Evolutionary conservation across 2,113 vertebrate genomes (phyloP).

Genomic region (Calyptomena viridis): DNA sequence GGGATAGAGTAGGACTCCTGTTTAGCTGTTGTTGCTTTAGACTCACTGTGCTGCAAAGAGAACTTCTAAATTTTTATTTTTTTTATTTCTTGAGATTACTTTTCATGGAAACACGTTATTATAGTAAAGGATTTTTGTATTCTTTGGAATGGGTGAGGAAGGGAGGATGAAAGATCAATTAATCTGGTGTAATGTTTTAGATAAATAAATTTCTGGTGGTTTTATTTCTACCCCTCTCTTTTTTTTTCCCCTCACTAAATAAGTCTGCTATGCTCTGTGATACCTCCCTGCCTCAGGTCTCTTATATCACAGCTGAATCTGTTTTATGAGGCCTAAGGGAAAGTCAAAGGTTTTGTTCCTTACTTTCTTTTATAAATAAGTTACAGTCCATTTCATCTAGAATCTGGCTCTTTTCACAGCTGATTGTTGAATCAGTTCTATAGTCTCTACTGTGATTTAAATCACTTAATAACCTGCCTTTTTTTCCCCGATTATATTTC

Average conservation of each 20-base stretch:
- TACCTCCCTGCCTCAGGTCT: not conserved
- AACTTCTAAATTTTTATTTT: not conserved
- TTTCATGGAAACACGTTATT: not conserved
- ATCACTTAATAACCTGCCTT: conserved; percentile 35
- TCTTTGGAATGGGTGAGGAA: not conserved
- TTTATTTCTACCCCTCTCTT: not conserved
- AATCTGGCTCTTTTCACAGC: conserved; percentile 42
- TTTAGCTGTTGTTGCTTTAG: not conserved
- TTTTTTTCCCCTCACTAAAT: not conserved
- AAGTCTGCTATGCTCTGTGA: not conserved
- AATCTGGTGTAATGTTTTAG: not conserved
- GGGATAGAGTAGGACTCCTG: not conserved
- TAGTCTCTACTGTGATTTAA: conserved; percentile 48
- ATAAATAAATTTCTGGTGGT: not conserved
- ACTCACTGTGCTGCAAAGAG: not conserved
- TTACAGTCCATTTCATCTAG: conserved; percentile 35
- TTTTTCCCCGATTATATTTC: not conserved
- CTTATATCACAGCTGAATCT: conserved; percentile 54
- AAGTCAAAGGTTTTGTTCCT: conserved; percentile 50
- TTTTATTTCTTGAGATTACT: not conserved
- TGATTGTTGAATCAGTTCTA: conserved; percentile 14
- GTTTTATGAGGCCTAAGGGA: conserved; percentile 51
- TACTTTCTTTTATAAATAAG: conserved; percentile 61
- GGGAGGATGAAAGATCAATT: not conserved
- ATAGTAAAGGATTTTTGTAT: not conserved